Evolutionary conservation across 2,888 invertebrate species (phyloP), one percentile per base, ranked within the genome.

Genomic region (Epinotia brunnichana): DNA sequence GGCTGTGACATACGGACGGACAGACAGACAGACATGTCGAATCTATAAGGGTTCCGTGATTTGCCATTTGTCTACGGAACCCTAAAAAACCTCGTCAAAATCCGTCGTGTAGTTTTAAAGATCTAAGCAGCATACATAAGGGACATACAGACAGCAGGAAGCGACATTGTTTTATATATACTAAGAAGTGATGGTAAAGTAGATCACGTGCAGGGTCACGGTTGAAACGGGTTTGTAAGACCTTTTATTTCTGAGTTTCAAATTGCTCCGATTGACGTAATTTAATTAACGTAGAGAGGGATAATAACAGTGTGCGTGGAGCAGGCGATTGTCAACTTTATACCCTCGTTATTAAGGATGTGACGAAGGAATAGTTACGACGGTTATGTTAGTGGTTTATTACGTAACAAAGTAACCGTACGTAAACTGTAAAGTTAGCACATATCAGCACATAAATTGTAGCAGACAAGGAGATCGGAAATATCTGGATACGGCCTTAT

Each of bases 241-340:
- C 54, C 13, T 54, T 54, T 54, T 54, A 21, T 11, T 19, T 54
- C 54, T 11, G 21, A 11, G 61, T 61, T 44, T 17, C 3, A 15
- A 44, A 59, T 7, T 57, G 24, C 13, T 44, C 61, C 41, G 44
- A 61, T 61, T 61, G 61, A 61, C 61, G 61, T 61, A 44, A 61
- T 48, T 61, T 61, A 61, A 61, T 61, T 61, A 61, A 21, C 15
- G 44, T 21, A 44, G 1, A 41, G 19, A 13, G 21, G 17, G 17
- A 17, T 17, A 15, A 17, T 59, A 4, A 39, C 29, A n/a, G 2
- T n/a, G n/a, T 10, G 1, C 9, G n/a, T 4, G 39, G 13, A 44
- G 17, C 13, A 61, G 21, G 54, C 19, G 21, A 54, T 9, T 19
- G 10, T 54, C 2, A 4, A 19, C 19, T 5, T 19, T 21, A 41